A percentile compares a stretch with the other conserved stretches of the same genome.
These are phyloP conservation scores for Alcedo atthis DNA, from an alignment of 2,797 vertebrate species.

Conservation along the genomic window DNA sequence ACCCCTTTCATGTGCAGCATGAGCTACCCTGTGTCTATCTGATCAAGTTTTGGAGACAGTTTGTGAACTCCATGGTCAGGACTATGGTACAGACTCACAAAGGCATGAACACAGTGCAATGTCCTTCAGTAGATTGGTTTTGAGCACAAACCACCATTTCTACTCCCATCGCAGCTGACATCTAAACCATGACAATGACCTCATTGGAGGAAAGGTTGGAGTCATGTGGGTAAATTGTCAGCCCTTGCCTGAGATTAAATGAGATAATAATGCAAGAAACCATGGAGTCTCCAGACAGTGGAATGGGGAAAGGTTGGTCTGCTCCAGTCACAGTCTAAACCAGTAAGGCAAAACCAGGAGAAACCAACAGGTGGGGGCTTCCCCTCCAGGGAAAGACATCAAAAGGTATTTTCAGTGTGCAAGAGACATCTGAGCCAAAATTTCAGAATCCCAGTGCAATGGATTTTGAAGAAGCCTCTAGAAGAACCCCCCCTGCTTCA, in stretches of 20 bases:
- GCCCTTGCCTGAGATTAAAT: no score
- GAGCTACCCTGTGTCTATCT: not conserved
- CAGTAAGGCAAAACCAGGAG: not conserved
- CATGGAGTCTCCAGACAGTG: no score
- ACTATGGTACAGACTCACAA: not conserved
- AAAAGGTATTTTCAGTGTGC: no score
- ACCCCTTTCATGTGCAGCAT: not conserved
- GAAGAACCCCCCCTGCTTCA: not conserved
- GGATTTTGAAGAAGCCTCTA: no score
- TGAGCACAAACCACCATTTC: no score
- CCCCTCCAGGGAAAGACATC: no score
- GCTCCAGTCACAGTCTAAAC: not conserved
- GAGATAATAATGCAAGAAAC: no score
- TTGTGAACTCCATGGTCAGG: not conserved
- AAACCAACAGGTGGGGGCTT: rapidly evolving
- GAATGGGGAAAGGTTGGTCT: no score
- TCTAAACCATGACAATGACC: rapidly evolving
- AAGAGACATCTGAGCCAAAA: not conserved
- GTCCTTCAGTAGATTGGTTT: not conserved
- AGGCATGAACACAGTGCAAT: no score
- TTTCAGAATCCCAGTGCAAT: not conserved
- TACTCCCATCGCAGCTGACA: not conserved
- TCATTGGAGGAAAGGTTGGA: not conserved
- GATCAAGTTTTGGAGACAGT: not conserved
- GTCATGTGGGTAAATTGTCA: no score